Conservation (phyloP, 2,797 vertebrate genomes). For the Lacerta viridis region DNA sequence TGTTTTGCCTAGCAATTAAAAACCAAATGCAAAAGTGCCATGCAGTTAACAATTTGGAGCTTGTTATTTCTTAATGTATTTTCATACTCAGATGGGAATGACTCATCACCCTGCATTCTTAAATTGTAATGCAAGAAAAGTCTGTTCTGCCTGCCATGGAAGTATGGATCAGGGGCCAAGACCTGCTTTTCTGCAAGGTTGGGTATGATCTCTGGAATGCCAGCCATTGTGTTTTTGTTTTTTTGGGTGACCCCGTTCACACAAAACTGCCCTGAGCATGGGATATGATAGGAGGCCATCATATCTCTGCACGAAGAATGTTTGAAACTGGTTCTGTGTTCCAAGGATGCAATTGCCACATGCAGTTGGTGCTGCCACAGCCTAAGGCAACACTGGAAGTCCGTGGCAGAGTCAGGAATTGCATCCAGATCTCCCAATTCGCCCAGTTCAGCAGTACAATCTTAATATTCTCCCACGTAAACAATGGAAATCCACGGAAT, state of each 20-base stretch:
- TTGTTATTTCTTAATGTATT: neutral
- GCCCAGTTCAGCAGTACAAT: too few species aligned
- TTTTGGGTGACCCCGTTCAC: neutral
- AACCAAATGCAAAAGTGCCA: neutral
- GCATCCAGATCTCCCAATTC: neutral
- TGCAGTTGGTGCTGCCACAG: neutral
- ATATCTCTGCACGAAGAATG: neutral
- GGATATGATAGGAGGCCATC: neutral
- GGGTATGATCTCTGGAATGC: neutral
- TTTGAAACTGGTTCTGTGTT: neutral
- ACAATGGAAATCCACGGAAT: neutral
- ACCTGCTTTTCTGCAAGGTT: neutral
- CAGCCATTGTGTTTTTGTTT: conserved; percentile 1
- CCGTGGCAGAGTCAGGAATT: neutral
- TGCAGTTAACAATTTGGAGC: neutral
- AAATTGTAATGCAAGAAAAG: neutral
- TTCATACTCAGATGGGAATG: neutral
- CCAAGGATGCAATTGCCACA: neutral
- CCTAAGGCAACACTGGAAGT: neutral
- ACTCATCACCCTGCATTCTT: neutral
- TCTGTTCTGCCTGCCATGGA: neutral
- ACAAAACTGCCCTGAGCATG: neutral
- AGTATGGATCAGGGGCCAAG: neutral
- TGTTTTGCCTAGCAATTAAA: neutral
- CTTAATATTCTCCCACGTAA: neutral